A percentile compares a stretch with the other conserved stretches of the same genome.
Conservation (phyloP, 2,888 invertebrate genomes). For the Leucophenga montana region DNA sequence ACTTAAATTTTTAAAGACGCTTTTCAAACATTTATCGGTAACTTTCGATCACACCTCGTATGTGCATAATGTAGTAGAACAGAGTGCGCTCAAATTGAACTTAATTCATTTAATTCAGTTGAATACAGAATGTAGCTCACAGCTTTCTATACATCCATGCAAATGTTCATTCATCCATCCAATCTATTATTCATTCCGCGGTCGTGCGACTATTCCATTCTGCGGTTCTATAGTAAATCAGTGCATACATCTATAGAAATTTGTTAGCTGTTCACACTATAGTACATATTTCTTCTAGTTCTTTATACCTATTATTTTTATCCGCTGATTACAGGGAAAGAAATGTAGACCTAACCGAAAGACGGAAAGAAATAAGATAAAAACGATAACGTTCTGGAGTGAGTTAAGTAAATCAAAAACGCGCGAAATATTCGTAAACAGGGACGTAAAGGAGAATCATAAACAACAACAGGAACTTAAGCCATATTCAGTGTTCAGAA, state of each 20-base stretch:
- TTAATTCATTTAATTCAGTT: constrained; percentile 25
- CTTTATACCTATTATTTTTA: no score
- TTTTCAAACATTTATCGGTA: no score
- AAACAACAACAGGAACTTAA: background rate
- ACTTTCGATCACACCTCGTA: no score
- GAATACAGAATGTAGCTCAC: constrained; percentile 11
- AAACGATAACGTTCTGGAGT: constrained; percentile 1
- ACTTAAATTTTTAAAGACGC: no score
- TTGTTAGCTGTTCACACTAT: no score
- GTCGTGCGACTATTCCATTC: background rate
- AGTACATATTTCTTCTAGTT: no score
- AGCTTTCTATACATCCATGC: background rate
- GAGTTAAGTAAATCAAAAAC: background rate
- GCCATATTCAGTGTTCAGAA: background rate
- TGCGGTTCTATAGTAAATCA: constrained; percentile 11
- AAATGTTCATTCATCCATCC: background rate
- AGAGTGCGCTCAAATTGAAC: constrained; percentile 1
- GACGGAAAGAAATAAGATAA: constrained; percentile 20
- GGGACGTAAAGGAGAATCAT: background rate
- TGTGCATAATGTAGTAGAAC: no score
- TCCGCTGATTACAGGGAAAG: constrained; percentile 39
- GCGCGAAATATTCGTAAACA: background rate
- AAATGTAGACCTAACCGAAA: constrained; percentile 52
- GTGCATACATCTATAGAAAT: no score
- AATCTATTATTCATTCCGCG: background rate